phyloP scores from a whole-genome alignment of 2,888 invertebrate genomes.

The Chydorus sphaericus region DNA sequence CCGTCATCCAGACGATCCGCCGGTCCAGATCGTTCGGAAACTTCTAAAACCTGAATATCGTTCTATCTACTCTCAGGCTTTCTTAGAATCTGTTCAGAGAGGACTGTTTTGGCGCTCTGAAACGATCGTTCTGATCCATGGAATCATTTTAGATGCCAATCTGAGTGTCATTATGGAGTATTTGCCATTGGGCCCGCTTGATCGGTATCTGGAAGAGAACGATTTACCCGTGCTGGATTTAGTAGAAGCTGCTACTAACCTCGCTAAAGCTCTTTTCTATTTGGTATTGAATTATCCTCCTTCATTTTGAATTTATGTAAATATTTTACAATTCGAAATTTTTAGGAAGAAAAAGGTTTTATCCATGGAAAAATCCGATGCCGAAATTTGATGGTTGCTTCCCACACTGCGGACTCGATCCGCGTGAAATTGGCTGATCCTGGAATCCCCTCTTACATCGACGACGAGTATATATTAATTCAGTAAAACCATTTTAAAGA shows the following conservation, averaged over 20 bases:
- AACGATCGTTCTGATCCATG: constrained; percentile 59
- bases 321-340: constrained; percentile 15
- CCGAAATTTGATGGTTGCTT: constrained; percentile 60
- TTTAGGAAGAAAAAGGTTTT: constrained; percentile 56
- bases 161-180: constrained; percentile 70
- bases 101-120: constrained; percentile 65
- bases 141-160: constrained; percentile 49
- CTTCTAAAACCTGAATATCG: constrained; percentile 49
- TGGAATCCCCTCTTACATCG: constrained; percentile 48
- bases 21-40: constrained; percentile 59
- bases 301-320: too few species aligned
- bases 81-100: constrained; percentile 56
- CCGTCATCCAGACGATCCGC: not conserved
- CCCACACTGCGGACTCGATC: constrained; percentile 50
- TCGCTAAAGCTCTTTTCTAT: constrained; percentile 76
- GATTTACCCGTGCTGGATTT: constrained; percentile 42
- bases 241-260: constrained; percentile 61
- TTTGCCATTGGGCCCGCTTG: constrained; percentile 59
- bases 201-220: constrained; percentile 39
- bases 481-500: constrained; percentile 18
- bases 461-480: constrained; percentile 58
- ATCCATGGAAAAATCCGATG: constrained; percentile 77
- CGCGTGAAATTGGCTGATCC: constrained; percentile 71
- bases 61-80: constrained; percentile 29
- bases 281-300: constrained; percentile 49